Evolutionary conservation across 2,888 invertebrate genomes (phyloP), one percentile per base, ranked within the genome.

Genomic region (Adelphocoris suturalis): DNA sequence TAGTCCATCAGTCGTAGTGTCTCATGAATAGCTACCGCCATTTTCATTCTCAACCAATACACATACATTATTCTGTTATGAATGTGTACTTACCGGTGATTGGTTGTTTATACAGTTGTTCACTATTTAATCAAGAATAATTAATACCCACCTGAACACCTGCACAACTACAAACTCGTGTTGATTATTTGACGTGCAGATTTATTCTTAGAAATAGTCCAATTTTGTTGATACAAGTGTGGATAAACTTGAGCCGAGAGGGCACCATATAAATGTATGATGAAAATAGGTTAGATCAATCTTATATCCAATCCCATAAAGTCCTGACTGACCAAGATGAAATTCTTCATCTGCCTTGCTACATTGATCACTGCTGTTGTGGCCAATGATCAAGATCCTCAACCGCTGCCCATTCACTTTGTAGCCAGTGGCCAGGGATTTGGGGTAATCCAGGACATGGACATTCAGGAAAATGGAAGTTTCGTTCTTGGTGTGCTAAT

Each of bases 401-500:
- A 88, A 88, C 47, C 37, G 52, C 23, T 88, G 88, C 23, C 80
- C 88, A 4, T 88, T 88, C 75, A 88, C 88, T 28, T 55, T 88
- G 4, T 88, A 80, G 88, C 80, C 80, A 4, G 88, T 88, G 88
- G 88, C 80, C 80, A 4, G 88, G 88, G 0, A 80, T 88, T 48
- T 37, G 12, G 19, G 80, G 80, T 3, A 88, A 88, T 88, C 78
- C 78, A 0, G 48, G 76, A 46, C 78, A 86, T 76, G 89, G 89
- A n/a, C 68, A 57, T 23, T 85, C 61, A 9, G n/a, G 57, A 89
- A 12, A 78, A 57, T n/a, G 80, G 84, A 19, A 68, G 89, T 14
- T 84, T 84, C n/a, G 28, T 16, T 5, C 55, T 78, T 14, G 89
- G 47, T 0, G 47, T 0, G n/a, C 78, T 11, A n/a, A 55, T 27